Conservation (phyloP, 2,888 invertebrate genomes). For the Andrena hattorfiana region DNA sequence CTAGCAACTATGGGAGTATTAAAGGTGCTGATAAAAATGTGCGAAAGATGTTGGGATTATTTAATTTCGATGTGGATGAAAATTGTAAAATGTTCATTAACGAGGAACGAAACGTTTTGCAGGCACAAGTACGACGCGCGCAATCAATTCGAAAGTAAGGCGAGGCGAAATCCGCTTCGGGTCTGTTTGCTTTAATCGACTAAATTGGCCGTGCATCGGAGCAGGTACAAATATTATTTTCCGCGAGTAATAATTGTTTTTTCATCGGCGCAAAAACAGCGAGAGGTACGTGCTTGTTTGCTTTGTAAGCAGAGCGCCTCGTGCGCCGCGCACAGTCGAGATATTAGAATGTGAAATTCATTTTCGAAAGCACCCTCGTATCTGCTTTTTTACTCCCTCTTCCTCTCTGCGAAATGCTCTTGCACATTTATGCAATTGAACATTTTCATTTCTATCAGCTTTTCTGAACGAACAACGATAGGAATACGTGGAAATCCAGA, state of each 20-base stretch:
- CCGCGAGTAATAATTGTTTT: slow-evolving; percentile 68
- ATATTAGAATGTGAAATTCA: slow-evolving; percentile 49
- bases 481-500: neutral
- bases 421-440: neutral
- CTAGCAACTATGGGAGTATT: neutral
- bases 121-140: slow-evolving; percentile 8
- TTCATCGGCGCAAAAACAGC: slow-evolving; percentile 54
- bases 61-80: neutral
- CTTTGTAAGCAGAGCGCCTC: slow-evolving; percentile 65
- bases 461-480: slow-evolving; percentile 8
- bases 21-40: neutral
- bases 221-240: slow-evolving; percentile 73
- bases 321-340: slow-evolving; percentile 21
- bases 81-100: slow-evolving; percentile 16
- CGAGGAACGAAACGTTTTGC: slow-evolving; percentile 6
- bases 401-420: neutral
- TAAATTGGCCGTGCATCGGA: slow-evolving; percentile 69
- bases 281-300: slow-evolving; percentile 58
- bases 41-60: neutral
- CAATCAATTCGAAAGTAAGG: slow-evolving; percentile 47
- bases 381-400: neutral
- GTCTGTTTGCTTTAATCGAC: slow-evolving; percentile 70
- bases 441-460: neutral
- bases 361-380: slow-evolving; percentile 18
- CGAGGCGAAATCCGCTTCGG: slow-evolving; percentile 63